Base-by-base conservation (phyloP, 2,797 vertebrate genomes). In the Sebastes jordani region DNA sequence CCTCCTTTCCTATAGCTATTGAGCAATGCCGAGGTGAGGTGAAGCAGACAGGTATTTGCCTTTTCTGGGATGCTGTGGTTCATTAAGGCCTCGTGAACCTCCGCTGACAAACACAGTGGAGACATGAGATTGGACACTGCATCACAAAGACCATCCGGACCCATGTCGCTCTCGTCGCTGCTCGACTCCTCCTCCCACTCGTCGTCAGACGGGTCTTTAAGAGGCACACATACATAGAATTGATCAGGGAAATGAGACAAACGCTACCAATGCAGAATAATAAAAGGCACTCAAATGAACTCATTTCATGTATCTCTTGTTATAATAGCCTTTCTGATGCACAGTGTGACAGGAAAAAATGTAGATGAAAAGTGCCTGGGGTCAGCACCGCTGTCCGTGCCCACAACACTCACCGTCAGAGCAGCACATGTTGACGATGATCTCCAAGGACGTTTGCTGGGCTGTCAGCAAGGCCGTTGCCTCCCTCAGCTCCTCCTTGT, bases 371-470 rank as follows among this genome's bases (percentile, higher is more conserved):
- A 73, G 18, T 13, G 86, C 90, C 79, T 1, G 36, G 69, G 86
- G 86, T 87, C 85, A 87, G 77, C 89, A 59, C 71, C 78, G 85
- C 79, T 80, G 88, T 88, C 88, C 34, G 1, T 82, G 89, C 68
- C 86, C 78, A 25, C 69, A 71, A 78, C 70, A 93, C 97, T 84
- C 92, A 99, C 99, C 99, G 84, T 99, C 98, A 30, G 90, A 97
- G 92, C 97, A 99, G 96, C 98, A 99, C 98, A 99, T 97, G 94
- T 99, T 99, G 92, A 99, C 98, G 46, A 99, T 97, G 89, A 99
- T 96, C 92, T 99, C 98, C 89, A 99, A 93, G 38, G 98, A 97
- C 4, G 97, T 99, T 93, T 99, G 98, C 93, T 99, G 99, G 78
- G 98, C 98, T 60, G 95, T 96, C 91, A 99, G 95, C 92, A 99